A percentile compares a stretch with the other conserved stretches of the same genome.
Conservation (phyloP, 1,140 invertebrate species). For the Drosophila miranda region DNA sequence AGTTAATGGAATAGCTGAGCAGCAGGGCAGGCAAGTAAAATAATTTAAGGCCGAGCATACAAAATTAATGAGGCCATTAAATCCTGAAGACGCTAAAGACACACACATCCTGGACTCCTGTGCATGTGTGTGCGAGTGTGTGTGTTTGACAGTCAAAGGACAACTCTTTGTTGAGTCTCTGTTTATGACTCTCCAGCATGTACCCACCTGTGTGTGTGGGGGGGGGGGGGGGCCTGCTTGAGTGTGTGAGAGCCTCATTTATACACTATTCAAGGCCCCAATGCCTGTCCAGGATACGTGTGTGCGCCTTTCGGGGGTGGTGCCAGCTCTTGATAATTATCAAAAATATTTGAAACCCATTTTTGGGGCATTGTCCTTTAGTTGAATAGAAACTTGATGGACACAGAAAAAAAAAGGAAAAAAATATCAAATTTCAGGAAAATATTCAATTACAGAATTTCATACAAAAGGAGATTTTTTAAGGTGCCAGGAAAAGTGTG, state of each 20-base stretch:
- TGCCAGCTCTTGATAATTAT: no score
- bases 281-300: no score
- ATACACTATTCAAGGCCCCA: conserved; percentile 50
- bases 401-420: no score
- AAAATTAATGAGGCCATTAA: conserved; percentile 81
- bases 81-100: conserved; percentile 76
- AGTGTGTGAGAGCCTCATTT: conserved; percentile 39
- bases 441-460: no score
- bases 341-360: no score
- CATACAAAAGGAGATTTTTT: no score
- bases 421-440: no score
- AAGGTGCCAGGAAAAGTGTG: no score
- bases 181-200: conserved; percentile 49
- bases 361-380: no score
- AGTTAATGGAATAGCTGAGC: conserved; percentile 78
- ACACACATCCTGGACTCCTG: conserved; percentile 25
- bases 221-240: neutral
- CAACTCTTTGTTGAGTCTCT: conserved; percentile 71
- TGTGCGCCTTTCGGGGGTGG: no score
- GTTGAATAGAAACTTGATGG: no score
- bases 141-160: conserved; percentile 50
- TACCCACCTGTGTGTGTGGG: neutral
- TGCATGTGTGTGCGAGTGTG: conserved; percentile 8
- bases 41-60: conserved; percentile 80
- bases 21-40: conserved; percentile 59